Base-by-base conservation (phyloP, 2,888 invertebrate species). In the Drosophila gaucha region DNA sequence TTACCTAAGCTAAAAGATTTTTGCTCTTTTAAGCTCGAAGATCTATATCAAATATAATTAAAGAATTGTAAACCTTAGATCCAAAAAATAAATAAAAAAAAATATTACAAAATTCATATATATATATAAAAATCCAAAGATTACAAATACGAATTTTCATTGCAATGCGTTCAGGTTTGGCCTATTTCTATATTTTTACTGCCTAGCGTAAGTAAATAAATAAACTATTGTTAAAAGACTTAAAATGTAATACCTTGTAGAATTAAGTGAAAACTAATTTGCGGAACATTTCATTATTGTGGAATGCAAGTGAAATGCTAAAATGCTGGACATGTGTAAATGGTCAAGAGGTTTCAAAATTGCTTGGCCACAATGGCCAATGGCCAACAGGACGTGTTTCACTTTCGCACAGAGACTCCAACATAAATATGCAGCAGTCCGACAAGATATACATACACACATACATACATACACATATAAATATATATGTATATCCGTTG, bases 391-490 rank as follows among this genome's bases (percentile, higher is more conserved):
- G 72, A 70, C 73, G 65, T 74, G 83, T 68, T 79, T 79, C 64
- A 75, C 76, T 82, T 73, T 83, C 50, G 52, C 31, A 51, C 36
- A 50, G 58, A 47, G 55, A 31, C 39, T 56, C 47, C 56, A 56
- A 51, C 66, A 86, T 68, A 76, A 83, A 82, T 85, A 75, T 82
- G 72, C 72, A 73, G 47, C 43, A 51, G 62, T 39, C 10, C 35
- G 51, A 54, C 44, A 39, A 22, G 41, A 39, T 38, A 36, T 50
- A 24, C 38, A 16, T 49, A 22, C 56, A 26, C 41, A 26, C n/a
- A n/a, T n/a, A n/a, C n/a, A 14, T 5, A 41, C 22, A 12, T 56
- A 4, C 54, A 46, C 38, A 41, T 68, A 43, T 46, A 44, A 58
- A 60, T 57, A 54, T 38, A 18, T 60, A 33, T 46, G 36, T 49